phyloP scores from a whole-genome alignment of 1,140 invertebrate genomes.

The Schmidtea mediterranea region DNA sequence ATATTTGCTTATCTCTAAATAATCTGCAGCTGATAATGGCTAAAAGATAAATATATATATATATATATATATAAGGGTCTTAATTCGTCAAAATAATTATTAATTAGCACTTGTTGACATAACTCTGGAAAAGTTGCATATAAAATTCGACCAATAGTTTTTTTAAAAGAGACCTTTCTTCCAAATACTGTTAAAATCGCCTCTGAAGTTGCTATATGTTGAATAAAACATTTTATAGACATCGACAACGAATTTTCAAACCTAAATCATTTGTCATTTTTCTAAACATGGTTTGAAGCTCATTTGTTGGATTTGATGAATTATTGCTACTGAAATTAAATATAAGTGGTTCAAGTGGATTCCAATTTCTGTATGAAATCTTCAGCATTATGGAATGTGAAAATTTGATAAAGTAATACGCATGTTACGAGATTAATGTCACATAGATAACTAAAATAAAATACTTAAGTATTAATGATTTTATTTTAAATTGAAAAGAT shows the following conservation, averaged over 20 bases:
- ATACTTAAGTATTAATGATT: too few species aligned
- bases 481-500: too few species aligned
- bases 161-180: conserved; percentile 55
- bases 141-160: conserved; percentile 64
- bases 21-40: conserved; percentile 72
- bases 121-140: conserved; percentile 67
- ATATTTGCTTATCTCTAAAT: conserved; percentile 57
- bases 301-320: too few species aligned
- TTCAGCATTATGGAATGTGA: too few species aligned
- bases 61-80: background rate
- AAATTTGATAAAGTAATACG: too few species aligned
- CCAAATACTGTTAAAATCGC: conserved; percentile 55
- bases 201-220: conserved; percentile 33
- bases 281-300: background rate
- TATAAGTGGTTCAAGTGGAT: too few species aligned
- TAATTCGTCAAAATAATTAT: too few species aligned
- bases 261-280: background rate
- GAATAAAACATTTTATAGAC: background rate
- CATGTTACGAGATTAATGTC: too few species aligned
- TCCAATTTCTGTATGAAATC: too few species aligned
- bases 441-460: too few species aligned
- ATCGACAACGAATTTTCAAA: background rate
- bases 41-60: conserved; percentile 24
- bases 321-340: too few species aligned
- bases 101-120: conserved; percentile 33